phyloP scores from a whole-genome alignment of 2,888 invertebrate species.

The Dione vanillae region DNA sequence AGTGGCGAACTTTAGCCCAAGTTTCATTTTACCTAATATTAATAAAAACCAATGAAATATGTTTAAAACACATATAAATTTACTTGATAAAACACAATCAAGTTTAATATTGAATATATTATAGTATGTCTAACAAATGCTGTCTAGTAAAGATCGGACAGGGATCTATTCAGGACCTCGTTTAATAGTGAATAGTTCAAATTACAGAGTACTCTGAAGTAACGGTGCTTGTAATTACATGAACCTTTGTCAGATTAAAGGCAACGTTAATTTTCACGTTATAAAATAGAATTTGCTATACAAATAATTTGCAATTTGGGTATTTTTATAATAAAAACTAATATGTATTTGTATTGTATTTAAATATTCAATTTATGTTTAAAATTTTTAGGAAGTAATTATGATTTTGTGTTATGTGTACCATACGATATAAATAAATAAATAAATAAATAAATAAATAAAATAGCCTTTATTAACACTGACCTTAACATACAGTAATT shows the following conservation, averaged over 20 bases:
- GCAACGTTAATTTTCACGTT: slow-evolving; percentile 23
- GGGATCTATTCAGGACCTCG: slow-evolving; percentile 15
- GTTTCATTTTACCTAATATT: no score
- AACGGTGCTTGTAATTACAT: slow-evolving; percentile 30
- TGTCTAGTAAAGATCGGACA: slow-evolving; percentile 5
- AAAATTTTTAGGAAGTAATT: no score
- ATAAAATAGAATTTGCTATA: slow-evolving; percentile 6
- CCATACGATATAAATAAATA: no score
- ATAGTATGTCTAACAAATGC: slow-evolving; percentile 8
- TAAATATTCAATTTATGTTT: no score
- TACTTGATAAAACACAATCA: background rate
- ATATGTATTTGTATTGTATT: no score
- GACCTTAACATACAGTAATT: no score
- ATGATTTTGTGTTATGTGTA: no score
- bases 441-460: no score
- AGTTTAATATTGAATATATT: background rate
- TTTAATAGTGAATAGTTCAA: slow-evolving; percentile 29
- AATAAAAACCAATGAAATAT: no score
- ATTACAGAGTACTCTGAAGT: slow-evolving; percentile 30
- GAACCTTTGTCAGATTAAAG: slow-evolving; percentile 37
- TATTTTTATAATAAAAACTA: no score
- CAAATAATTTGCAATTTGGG: background rate
- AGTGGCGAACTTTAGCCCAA: no score
- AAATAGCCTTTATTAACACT: no score
- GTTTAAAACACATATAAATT: background rate